Conservation (phyloP, 2,113 vertebrate genomes). For the Machaerirhynchus nigripectus region DNA sequence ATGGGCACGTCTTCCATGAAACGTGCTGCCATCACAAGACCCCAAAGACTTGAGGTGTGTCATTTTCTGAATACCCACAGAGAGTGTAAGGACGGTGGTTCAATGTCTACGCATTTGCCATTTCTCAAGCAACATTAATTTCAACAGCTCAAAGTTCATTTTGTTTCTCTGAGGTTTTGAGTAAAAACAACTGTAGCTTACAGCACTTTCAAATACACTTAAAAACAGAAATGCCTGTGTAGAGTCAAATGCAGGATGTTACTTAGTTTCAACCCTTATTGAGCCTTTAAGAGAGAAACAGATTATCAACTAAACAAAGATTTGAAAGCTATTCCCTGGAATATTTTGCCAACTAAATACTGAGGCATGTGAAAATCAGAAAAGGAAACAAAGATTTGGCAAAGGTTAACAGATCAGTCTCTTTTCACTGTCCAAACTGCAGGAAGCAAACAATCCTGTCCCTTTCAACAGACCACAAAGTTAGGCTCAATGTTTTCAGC, state of each 20-base stretch:
- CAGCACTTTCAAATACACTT: not conserved
- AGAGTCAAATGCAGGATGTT: not conserved
- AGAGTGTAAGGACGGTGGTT: not conserved
- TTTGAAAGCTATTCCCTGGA: not conserved
- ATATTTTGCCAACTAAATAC: not conserved
- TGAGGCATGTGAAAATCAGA: not conserved
- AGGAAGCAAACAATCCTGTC: not conserved
- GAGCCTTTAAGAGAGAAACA: not conserved
- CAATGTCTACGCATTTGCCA: rapidly evolving
- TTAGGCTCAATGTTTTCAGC: not conserved
- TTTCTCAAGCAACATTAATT: not conserved
- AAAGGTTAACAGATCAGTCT: not conserved
- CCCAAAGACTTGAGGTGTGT: not conserved
- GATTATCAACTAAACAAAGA: not conserved
- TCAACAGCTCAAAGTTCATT: not conserved
- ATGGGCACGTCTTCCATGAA: not conserved
- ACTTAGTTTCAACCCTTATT: not conserved
- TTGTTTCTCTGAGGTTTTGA: not conserved
- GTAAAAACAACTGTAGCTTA: not conserved
- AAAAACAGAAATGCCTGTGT: not conserved
- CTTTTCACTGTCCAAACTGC: not conserved
- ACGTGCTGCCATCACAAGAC: not conserved
- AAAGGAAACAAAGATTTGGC: constrained; percentile 6
- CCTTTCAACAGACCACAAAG: not conserved
- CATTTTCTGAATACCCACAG: not conserved